Evolutionary conservation across 2,113 vertebrate species (phyloP).

Genomic region (Pica pica): DNA sequence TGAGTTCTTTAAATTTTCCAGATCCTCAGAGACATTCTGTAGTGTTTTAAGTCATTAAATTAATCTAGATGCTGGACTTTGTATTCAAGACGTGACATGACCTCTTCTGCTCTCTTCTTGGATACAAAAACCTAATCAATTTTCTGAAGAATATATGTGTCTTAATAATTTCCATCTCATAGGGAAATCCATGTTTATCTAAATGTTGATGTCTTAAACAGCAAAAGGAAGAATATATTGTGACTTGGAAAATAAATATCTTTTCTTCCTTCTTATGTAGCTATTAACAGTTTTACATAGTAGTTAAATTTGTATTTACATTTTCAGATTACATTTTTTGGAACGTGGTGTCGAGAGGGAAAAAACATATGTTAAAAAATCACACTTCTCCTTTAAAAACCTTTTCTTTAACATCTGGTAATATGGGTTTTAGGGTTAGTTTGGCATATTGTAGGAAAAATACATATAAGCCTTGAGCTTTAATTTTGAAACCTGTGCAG

Average conservation of each 20-base stretch:
- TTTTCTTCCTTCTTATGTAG: not conserved
- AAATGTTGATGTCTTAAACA: not conserved
- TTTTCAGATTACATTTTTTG: not conserved
- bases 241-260: not conserved
- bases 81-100: not conserved
- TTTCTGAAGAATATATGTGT: conserved; percentile 2
- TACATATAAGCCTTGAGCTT: not conserved
- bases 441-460: not conserved
- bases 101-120: conserved; percentile 37
- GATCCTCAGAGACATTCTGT: not conserved
- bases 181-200: not conserved
- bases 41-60: conserved; percentile 39
- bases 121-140: not conserved
- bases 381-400: not conserved
- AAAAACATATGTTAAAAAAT: not conserved
- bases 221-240: not conserved
- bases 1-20: conserved; percentile 10
- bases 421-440: not conserved
- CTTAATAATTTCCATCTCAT: not conserved
- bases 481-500: not conserved
- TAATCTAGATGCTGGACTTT: conserved; percentile 5
- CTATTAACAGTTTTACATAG: not conserved
- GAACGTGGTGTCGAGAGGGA: not conserved
- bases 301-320: not conserved
- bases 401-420: not conserved